phyloP scores from a whole-genome alignment of 2,797 vertebrate species.

The Pangasius macronema region DNA sequence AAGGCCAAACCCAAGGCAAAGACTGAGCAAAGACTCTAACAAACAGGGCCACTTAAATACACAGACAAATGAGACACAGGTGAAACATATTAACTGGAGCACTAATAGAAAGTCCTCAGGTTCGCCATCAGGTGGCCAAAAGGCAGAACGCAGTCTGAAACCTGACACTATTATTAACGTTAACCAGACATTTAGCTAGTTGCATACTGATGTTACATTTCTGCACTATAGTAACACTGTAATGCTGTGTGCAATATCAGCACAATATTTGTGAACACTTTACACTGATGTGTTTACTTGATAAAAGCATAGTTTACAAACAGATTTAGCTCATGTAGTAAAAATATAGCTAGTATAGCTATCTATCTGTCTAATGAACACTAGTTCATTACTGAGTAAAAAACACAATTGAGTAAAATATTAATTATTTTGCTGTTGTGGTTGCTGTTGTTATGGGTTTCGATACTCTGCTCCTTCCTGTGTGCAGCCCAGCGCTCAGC shows the following conservation, averaged over 20 bases:
- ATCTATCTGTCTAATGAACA: background rate
- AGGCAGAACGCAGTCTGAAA: too few species aligned
- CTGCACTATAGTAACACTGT: background rate
- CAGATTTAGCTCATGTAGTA: background rate
- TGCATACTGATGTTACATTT: background rate
- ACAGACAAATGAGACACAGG: too few species aligned
- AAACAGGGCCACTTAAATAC: too few species aligned
- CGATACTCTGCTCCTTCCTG: background rate
- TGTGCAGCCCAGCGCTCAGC: constrained; percentile 88
- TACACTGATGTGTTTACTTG: background rate
- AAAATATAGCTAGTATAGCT: background rate
- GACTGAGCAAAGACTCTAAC: too few species aligned
- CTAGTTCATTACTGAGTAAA: background rate
- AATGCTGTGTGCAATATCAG: too few species aligned
- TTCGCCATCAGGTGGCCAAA: too few species aligned
- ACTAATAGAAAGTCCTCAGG: too few species aligned
- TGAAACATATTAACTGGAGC: too few species aligned
- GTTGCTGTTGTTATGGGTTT: background rate
- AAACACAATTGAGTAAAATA: background rate
- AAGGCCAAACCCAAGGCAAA: too few species aligned
- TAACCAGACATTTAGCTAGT: background rate
- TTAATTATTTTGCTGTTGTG: background rate
- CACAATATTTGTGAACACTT: background rate
- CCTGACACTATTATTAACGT: background rate
- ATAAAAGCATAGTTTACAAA: background rate